A percentile compares a stretch with the other conserved stretches of the same genome.
These are phyloP conservation scores for Oenanthe melanoleuca DNA, from an alignment of 2,113 vertebrate genomes.

Conservation along the genomic window DNA sequence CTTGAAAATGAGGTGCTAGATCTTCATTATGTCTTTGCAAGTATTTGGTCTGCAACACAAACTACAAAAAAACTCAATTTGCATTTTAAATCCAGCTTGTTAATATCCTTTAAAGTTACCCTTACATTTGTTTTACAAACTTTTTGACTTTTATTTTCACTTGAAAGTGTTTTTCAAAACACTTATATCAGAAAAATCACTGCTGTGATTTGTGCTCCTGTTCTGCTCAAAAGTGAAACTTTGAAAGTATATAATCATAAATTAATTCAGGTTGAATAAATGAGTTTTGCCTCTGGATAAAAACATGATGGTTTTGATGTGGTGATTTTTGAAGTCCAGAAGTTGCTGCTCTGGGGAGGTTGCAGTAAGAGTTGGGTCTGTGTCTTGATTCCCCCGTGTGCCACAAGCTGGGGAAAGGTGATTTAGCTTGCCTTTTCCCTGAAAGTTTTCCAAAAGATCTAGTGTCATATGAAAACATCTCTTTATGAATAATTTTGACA, in stretches of 20 bases:
- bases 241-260: not conserved
- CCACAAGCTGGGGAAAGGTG: not conserved
- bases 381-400: not conserved
- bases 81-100: not conserved
- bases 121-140: not conserved
- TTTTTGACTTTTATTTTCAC: not conserved
- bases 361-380: not conserved
- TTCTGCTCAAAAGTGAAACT: not conserved
- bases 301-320: not conserved
- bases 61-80: not conserved
- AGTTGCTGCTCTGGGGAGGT: not conserved
- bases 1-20: not conserved
- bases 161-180: not conserved
- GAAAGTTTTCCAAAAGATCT: not conserved
- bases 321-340: not conserved
- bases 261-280: not conserved
- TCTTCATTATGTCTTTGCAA: not conserved
- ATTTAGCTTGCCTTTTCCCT: not conserved
- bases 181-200: not conserved
- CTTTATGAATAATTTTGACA: not conserved
- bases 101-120: not conserved
- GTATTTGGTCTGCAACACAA: not conserved
- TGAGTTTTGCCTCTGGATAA: not conserved
- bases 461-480: not conserved
- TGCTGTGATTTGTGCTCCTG: not conserved